Conservation (phyloP, 2,113 vertebrate species). For the Fulmarus glacialis region DNA sequence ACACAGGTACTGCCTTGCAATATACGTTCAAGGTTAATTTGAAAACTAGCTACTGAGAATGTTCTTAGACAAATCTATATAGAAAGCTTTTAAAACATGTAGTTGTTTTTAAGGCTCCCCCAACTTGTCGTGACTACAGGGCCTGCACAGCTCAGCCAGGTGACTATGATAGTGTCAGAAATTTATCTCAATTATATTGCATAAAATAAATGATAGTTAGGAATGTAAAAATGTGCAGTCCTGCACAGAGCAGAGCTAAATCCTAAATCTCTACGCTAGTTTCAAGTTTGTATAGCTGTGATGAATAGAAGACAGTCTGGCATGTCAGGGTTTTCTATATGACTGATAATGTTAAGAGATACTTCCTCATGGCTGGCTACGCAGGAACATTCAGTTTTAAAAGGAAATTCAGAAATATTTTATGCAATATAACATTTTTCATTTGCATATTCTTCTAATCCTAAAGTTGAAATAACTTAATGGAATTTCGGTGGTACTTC, state of each 20-base stretch:
- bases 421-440: accelerated
- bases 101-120: not conserved
- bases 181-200: not conserved
- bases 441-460: constrained; percentile 16
- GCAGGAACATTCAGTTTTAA: not conserved
- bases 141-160: not conserved
- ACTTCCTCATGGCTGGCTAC: not conserved
- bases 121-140: not conserved
- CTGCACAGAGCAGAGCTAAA: not conserved
- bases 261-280: not conserved
- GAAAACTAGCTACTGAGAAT: not conserved
- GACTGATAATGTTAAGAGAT: not conserved
- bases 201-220: constrained; percentile 2
- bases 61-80: not conserved
- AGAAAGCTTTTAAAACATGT: not conserved
- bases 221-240: not conserved
- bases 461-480: not conserved
- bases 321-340: not conserved
- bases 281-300: not conserved
- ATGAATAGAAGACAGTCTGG: constrained; percentile 10
- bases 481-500: not conserved
- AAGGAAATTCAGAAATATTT: not conserved
- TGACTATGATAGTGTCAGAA: not conserved
- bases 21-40: not conserved
- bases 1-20: not conserved